phyloP scores from a whole-genome alignment of 2,797 vertebrate species.

The Phalloptychus januarius region DNA sequence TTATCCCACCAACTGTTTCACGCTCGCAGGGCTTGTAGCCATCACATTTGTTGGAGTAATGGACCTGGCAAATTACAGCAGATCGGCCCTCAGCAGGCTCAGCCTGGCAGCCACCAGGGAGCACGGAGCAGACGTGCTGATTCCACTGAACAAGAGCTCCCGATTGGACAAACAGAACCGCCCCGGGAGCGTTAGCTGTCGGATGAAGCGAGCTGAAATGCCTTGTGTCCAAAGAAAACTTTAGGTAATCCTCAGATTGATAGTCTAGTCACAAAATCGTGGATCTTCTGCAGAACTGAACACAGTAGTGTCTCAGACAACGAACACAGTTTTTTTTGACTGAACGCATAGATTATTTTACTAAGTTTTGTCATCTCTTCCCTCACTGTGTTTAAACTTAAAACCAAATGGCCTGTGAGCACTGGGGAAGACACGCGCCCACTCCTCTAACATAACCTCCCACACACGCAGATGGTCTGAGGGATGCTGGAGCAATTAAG shows the following conservation, averaged over 20 bases:
- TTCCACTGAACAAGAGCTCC: slow-evolving; percentile 49
- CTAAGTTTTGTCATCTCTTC: slow-evolving; percentile 33
- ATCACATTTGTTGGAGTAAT: slow-evolving; percentile 72
- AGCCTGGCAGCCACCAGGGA: slow-evolving; percentile 51
- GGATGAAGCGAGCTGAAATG: slow-evolving; percentile 19
- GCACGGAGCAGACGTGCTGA: slow-evolving; percentile 48
- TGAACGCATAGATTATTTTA: slow-evolving; percentile 56
- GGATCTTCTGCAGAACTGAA: slow-evolving; percentile 32
- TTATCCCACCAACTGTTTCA: slow-evolving; percentile 65
- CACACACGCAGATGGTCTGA: slow-evolving; percentile 67
- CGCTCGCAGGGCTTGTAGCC: slow-evolving; percentile 61
- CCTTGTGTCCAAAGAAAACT: slow-evolving; percentile 26
- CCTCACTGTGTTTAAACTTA: slow-evolving; percentile 15
- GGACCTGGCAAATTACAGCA: slow-evolving; percentile 71
- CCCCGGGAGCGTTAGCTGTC: not conserved
- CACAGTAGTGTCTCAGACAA: slow-evolving; percentile 29
- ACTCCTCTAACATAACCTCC: slow-evolving; percentile 36
- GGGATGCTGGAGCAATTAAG: slow-evolving; percentile 64
- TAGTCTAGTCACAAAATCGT: slow-evolving; percentile 48
- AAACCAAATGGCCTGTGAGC: slow-evolving; percentile 14
- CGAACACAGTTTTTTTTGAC: slow-evolving; percentile 55
- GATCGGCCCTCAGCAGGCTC: slow-evolving; percentile 55
- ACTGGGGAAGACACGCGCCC: slow-evolving; percentile 20
- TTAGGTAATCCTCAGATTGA: slow-evolving; percentile 44
- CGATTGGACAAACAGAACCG: slow-evolving; percentile 37